These are phyloP conservation scores for Chionis minor DNA, from an alignment of 2,113 vertebrate genomes.

Conservation along the genomic window DNA sequence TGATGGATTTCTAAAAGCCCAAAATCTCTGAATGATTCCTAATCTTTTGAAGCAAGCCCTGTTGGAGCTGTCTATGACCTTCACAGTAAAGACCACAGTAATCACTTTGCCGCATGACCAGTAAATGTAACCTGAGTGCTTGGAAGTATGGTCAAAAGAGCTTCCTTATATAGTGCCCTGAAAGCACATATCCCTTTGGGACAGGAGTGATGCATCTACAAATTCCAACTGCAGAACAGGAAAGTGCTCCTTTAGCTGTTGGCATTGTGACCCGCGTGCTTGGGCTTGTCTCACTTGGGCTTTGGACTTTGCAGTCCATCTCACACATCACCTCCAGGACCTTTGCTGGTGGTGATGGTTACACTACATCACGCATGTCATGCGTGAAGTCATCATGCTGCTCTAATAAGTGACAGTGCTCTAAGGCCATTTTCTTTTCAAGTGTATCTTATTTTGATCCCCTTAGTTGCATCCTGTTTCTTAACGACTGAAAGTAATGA, in stretches of 20 bases:
- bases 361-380: no score
- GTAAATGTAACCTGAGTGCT: background rate
- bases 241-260: background rate
- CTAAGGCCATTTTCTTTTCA: background rate
- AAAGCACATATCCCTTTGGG: background rate
- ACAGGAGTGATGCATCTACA: background rate
- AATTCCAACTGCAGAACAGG: background rate
- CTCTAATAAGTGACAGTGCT: background rate
- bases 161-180: background rate
- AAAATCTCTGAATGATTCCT: background rate
- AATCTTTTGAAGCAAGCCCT: background rate
- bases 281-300: background rate
- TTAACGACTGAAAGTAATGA: background rate
- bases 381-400: background rate
- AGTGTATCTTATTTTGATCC: background rate
- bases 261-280: accelerated
- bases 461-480: background rate
- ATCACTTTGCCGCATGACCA: background rate
- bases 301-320: background rate
- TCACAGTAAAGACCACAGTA: background rate
- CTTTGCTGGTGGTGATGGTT: background rate
- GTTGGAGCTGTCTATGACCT: background rate
- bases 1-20: background rate
- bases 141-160: background rate
- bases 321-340: background rate